Evolutionary conservation across 1,140 invertebrate genomes (phyloP).

Genomic region (Antheraea mylitta): DNA sequence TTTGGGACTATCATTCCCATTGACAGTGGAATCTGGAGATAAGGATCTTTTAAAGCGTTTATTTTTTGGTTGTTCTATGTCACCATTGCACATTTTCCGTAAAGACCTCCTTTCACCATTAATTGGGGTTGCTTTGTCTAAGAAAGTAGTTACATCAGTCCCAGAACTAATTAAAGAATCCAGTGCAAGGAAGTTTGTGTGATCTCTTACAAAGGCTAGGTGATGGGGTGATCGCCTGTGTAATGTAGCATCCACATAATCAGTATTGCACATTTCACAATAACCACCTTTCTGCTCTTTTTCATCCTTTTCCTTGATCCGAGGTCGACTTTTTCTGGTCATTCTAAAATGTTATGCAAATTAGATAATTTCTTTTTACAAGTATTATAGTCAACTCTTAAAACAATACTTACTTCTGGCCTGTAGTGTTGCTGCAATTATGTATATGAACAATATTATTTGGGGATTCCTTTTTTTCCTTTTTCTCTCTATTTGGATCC

Average conservation of each 20-base stretch:
- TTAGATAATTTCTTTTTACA: conserved; percentile 2
- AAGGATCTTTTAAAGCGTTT: conserved; percentile 53
- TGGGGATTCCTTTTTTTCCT: conserved; percentile 45
- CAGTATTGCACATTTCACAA: conserved; percentile 87
- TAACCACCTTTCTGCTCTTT: conserved; percentile 82
- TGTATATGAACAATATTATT: conserved; percentile 25
- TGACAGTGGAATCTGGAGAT: conserved; percentile 49
- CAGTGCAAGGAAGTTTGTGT: conserved; percentile 84
- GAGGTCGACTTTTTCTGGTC: conserved; percentile 83
- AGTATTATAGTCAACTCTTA: not conserved
- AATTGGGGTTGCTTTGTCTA: conserved; percentile 71
- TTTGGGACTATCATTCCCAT: conserved; percentile 50
- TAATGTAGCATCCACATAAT: conserved; percentile 83
- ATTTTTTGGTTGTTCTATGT: conserved; percentile 41
- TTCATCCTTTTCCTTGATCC: conserved; percentile 80
- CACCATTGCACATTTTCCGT: conserved; percentile 68
- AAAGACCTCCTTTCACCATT: conserved; percentile 67
- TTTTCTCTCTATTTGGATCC: conserved; percentile 61
- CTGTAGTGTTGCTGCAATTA: conserved; percentile 24
- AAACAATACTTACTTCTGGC: conserved; percentile 43
- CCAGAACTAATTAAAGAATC: conserved; percentile 83
- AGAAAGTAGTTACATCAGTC: conserved; percentile 81
- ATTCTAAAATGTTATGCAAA: conserved; percentile 69
- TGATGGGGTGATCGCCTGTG: conserved; percentile 87
- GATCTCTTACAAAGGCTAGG: conserved; percentile 84